Evolutionary conservation across 2,888 invertebrate genomes (phyloP).

Genomic region (Melitaea athalia): DNA sequence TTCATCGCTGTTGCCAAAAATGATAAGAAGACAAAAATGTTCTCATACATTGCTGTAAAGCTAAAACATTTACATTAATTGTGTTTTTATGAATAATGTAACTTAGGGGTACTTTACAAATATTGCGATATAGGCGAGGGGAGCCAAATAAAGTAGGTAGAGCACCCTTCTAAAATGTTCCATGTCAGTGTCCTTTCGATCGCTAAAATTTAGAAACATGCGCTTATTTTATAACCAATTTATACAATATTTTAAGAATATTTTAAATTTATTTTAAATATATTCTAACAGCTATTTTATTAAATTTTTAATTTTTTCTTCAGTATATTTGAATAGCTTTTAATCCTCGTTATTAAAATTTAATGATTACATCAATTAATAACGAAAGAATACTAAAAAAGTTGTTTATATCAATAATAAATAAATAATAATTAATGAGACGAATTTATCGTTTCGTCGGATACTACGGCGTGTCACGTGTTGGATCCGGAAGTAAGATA

Average conservation of each 20-base stretch:
- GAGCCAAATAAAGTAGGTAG: constrained; percentile 10
- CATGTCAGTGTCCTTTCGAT: constrained; percentile 22
- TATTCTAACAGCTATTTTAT: too few species aligned
- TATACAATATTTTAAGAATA: too few species aligned
- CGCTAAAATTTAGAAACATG: constrained; percentile 24
- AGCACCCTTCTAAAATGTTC: constrained; percentile 13
- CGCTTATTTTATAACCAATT: neutral
- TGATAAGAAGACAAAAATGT: neutral
- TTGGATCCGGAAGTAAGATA: constrained; percentile 36
- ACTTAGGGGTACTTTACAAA: neutral
- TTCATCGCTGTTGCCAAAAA: neutral
- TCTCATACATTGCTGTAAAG: neutral
- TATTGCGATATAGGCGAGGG: constrained; percentile 10
- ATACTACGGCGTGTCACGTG: constrained; percentile 30
- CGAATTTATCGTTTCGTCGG: neutral
- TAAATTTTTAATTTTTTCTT: too few species aligned
- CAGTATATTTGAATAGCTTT: too few species aligned
- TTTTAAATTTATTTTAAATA: too few species aligned
- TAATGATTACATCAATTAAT: neutral
- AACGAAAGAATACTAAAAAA: neutral
- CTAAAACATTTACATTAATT: neutral
- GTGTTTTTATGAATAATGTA: neutral
- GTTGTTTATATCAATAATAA: neutral
- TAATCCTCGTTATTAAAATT: too few species aligned
- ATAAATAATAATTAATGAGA: neutral